A percentile compares a stretch with the other conserved stretches of the same genome.
Conservation (phyloP, 1,140 invertebrate species). For the Sarcophaga peregrina region DNA sequence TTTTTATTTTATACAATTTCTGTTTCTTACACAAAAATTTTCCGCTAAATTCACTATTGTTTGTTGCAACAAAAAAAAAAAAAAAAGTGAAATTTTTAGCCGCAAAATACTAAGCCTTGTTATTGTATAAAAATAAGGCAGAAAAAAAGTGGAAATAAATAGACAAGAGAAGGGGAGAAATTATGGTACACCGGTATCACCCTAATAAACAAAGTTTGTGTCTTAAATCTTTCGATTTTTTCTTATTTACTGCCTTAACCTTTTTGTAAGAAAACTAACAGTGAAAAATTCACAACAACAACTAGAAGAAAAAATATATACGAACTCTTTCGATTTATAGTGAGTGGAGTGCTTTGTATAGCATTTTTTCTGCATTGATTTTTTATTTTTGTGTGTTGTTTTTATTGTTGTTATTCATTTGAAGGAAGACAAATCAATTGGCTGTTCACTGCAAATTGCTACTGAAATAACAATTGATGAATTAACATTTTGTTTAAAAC, state of each 20-base stretch:
- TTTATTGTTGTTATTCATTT: neutral
- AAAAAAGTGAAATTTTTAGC: neutral
- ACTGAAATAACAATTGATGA: constrained; percentile 39
- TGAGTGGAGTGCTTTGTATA: neutral
- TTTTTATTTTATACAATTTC: neutral
- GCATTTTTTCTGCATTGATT: too few species aligned
- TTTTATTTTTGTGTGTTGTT: neutral
- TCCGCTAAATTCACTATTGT: neutral
- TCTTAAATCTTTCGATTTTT: constrained; percentile 10
- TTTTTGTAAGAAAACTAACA: neutral
- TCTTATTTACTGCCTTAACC: constrained; percentile 6
- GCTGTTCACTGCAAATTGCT: constrained; percentile 31
- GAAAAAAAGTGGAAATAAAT: neutral
- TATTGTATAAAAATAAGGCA: neutral
- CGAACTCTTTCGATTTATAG: neutral
- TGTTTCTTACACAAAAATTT: constrained; percentile 16
- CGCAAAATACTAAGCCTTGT: neutral
- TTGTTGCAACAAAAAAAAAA: neutral
- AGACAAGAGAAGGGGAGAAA: neutral
- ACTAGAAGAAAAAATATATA: neutral
- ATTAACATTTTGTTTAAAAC: constrained; percentile 25
- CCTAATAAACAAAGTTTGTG: constrained; percentile 15
- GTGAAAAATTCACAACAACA: neutral
- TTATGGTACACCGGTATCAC: neutral
- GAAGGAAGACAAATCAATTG: constrained; percentile 34